phyloP scores from a whole-genome alignment of 2,797 vertebrate species.

The Champsocephalus gunnari region DNA sequence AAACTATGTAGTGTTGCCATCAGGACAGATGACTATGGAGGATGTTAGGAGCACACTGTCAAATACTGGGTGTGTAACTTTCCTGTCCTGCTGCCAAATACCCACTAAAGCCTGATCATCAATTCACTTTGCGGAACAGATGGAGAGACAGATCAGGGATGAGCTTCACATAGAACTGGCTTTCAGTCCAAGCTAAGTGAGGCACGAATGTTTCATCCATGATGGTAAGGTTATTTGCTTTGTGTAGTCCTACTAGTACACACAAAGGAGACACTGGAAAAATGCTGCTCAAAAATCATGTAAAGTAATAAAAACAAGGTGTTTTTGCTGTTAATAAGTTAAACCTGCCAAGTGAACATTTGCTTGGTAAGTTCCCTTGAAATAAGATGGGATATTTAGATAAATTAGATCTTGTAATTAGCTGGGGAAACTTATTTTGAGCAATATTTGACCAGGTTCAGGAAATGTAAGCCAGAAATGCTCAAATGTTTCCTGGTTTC shows the following conservation, averaged over 20 bases:
- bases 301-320: too few relatives aligned
- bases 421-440: too few relatives aligned
- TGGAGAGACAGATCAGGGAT: constrained; percentile 37
- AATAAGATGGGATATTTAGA: too few relatives aligned
- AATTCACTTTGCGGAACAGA: constrained; percentile 62
- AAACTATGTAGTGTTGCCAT: constrained; percentile 59
- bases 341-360: too few relatives aligned
- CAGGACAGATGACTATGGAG: constrained; percentile 59
- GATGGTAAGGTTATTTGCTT: constrained; percentile 1
- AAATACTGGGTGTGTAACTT: constrained; percentile 57
- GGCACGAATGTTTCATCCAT: background rate
- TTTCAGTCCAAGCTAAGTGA: background rate
- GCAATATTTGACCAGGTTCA: too few relatives aligned
- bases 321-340: too few relatives aligned
- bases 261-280: background rate
- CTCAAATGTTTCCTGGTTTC: too few relatives aligned
- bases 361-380: too few relatives aligned
- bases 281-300: too few relatives aligned
- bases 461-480: too few relatives aligned
- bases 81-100: constrained; percentile 71
- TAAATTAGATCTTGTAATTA: too few relatives aligned
- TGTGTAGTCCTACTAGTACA: constrained; percentile 5
- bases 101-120: constrained; percentile 64
- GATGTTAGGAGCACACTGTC: constrained; percentile 65
- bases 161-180: constrained; percentile 20